Percentiles rank a stretch among this genome's conserved stretches.
Conservation (phyloP, 2,797 vertebrate genomes). For the Nannoperca australis region DNA sequence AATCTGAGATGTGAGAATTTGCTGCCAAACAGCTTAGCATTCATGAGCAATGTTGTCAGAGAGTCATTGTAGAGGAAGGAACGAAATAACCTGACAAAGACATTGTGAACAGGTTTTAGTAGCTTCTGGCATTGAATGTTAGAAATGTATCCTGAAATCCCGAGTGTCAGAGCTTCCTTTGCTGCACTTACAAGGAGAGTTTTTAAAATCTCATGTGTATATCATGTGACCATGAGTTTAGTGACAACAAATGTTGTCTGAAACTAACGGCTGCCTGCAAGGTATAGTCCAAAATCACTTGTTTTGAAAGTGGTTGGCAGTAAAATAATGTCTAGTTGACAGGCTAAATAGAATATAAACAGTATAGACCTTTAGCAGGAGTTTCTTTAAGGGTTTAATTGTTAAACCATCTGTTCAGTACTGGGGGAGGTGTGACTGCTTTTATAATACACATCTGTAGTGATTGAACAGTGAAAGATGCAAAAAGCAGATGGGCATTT, state of each 20-base stretch:
- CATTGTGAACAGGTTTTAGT: slow-evolving; percentile 1
- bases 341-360: neutral
- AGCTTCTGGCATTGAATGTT: slow-evolving; percentile 2
- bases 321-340: slow-evolving; percentile 1
- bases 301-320: neutral
- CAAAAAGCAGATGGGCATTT: slow-evolving; percentile 64
- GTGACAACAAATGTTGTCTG: neutral
- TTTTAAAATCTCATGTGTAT: neutral
- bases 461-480: slow-evolving; percentile 43
- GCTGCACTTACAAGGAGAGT: neutral
- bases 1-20: slow-evolving; percentile 18
- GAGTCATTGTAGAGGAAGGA: neutral
- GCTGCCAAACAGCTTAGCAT: slow-evolving; percentile 1
- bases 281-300: neutral
- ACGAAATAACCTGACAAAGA: neutral
- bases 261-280: neutral
- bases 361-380: neutral
- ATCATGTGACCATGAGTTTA: slow-evolving; percentile 18
- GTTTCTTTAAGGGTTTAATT: slow-evolving; percentile 23
- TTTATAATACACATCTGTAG: slow-evolving; percentile 57
- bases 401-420: slow-evolving; percentile 61
- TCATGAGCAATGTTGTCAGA: slow-evolving; percentile 11
- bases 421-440: slow-evolving; percentile 43
- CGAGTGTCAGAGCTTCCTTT: neutral
- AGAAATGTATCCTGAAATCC: neutral